Evolutionary conservation across 2,113 vertebrate species (phyloP).

Genomic region (Ceuthmochares aereus): DNA sequence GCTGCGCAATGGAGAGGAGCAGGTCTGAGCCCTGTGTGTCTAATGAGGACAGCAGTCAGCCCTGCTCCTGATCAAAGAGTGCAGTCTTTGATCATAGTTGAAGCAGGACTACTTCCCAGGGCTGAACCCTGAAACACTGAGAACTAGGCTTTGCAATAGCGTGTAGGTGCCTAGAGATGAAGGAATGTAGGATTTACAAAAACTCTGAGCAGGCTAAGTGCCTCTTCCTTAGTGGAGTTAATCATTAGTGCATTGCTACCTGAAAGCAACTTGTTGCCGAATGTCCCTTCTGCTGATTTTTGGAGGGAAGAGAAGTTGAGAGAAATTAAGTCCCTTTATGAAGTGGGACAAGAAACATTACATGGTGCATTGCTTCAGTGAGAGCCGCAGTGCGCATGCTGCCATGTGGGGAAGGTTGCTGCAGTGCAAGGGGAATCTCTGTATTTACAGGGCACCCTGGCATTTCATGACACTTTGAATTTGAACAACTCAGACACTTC

Average conservation of each 20-base stretch:
- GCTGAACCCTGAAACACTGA: background rate
- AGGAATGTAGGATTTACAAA: background rate
- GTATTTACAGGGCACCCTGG: background rate
- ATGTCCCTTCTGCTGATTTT: background rate
- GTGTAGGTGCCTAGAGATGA: background rate
- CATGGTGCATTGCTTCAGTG: accelerated
- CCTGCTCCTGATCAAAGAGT: background rate
- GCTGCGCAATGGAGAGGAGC: background rate
- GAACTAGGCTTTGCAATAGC: background rate
- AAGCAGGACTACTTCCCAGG: background rate
- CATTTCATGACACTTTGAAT: background rate
- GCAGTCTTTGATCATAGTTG: background rate
- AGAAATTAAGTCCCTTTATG: background rate
- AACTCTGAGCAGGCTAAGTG: background rate
- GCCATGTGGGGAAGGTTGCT: background rate
- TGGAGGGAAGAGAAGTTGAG: background rate
- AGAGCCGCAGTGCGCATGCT: background rate
- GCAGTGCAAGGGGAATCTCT: background rate
- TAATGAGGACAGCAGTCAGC: background rate
- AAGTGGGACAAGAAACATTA: background rate
- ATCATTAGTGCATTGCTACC: background rate
- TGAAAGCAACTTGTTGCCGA: background rate
- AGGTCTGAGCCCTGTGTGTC: background rate
- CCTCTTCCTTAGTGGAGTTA: background rate
- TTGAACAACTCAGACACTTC: constrained; percentile 13